Evolutionary conservation across 2,888 invertebrate genomes (phyloP).

Genomic region (Phaonia tiefii): DNA sequence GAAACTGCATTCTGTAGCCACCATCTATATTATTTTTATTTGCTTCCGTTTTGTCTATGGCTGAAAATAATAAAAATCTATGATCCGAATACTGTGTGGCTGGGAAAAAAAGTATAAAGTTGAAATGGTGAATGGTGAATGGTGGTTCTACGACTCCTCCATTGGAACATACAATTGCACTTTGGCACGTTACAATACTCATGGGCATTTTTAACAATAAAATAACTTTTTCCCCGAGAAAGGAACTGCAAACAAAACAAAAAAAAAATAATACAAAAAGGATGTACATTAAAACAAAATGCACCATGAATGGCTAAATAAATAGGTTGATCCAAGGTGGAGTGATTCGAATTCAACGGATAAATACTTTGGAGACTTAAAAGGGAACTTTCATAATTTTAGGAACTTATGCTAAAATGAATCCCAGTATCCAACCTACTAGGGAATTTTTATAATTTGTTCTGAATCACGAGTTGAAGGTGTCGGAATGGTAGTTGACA

Average conservation of each 20-base stretch:
- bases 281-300: slow-evolving; percentile 65
- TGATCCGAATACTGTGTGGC: slow-evolving; percentile 34
- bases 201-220: slow-evolving; percentile 67
- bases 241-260: slow-evolving; percentile 34
- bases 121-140: neutral
- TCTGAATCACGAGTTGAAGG: no score
- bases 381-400: no score
- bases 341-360: no score
- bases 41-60: slow-evolving; percentile 47
- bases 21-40: slow-evolving; percentile 36
- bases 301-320: slow-evolving; percentile 51
- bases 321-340: slow-evolving; percentile 1
- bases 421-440: no score
- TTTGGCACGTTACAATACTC: slow-evolving; percentile 66
- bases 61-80: slow-evolving; percentile 48
- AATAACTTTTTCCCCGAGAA: slow-evolving; percentile 42
- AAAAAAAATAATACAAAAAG: slow-evolving; percentile 44
- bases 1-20: neutral
- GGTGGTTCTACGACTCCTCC: slow-evolving; percentile 20
- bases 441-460: no score
- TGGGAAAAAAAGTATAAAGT: neutral
- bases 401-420: no score
- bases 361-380: no score
- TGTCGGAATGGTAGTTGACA: no score
- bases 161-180: slow-evolving; percentile 66